phyloP scores from a whole-genome alignment of 2,797 vertebrate species.

The Pteropus rufus region DNA sequence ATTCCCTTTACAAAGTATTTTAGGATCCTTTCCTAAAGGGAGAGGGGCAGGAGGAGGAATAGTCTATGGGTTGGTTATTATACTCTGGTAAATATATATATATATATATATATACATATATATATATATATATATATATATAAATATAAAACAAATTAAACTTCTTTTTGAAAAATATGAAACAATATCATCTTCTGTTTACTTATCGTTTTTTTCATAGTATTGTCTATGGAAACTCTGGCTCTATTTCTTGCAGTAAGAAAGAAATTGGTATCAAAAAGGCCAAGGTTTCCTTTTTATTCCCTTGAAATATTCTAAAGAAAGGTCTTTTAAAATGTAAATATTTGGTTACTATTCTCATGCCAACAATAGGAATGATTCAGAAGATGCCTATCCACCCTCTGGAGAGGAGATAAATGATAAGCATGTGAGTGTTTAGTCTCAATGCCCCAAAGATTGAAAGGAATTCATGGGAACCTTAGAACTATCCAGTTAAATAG shows the following conservation, averaged over 20 bases:
- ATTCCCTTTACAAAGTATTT: not conserved
- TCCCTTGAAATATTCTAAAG: not conserved
- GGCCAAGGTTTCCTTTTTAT: not conserved
- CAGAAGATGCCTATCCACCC: not conserved
- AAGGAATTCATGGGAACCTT: rapidly evolving
- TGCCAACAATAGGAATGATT: not conserved
- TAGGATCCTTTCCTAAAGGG: not conserved
- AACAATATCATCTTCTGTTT: not conserved
- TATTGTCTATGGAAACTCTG: not conserved
- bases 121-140: too few species aligned
- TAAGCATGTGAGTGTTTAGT: not conserved
- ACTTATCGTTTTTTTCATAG: not conserved
- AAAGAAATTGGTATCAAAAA: not conserved
- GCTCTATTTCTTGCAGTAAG: not conserved
- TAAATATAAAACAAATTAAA: not conserved
- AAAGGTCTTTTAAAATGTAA: not conserved
- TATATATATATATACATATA: too few species aligned
- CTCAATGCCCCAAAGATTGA: not conserved
- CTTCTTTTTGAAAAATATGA: not conserved
- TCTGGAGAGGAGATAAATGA: not conserved
- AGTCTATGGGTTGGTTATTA: not conserved
- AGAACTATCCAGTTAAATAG: not conserved
- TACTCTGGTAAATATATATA: not conserved
- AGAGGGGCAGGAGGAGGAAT: not conserved
- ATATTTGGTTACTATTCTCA: not conserved